Percentiles rank a stretch among this genome's conserved stretches.
These are phyloP conservation scores for Scomber colias DNA, from an alignment of 2,113 vertebrate genomes.

Conservation along the genomic window DNA sequence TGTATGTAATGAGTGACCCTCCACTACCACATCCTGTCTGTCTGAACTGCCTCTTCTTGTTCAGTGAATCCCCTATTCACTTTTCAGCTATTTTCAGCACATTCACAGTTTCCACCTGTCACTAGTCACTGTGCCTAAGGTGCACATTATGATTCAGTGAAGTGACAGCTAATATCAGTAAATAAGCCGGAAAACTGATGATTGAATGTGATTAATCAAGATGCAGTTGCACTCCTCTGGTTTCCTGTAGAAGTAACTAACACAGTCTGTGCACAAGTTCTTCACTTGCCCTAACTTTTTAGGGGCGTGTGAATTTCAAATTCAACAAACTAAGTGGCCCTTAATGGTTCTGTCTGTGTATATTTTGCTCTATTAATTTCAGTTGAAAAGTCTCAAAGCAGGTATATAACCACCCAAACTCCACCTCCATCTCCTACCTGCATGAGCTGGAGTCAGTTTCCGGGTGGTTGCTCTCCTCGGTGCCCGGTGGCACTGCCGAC, in stretches of 20 bases:
- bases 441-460: conserved; percentile 95
- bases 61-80: neutral
- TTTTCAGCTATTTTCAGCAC: neutral
- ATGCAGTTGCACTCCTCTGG: neutral
- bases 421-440: conserved; percentile 86
- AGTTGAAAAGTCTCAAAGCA: neutral
- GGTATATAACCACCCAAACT: neutral
- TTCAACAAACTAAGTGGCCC: neutral
- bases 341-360: neutral
- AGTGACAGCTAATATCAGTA: neutral
- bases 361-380: neutral
- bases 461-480: conserved; percentile 86
- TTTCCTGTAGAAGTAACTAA: no score
- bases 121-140: no score
- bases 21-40: neutral
- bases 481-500: conserved; percentile 81
- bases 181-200: neutral
- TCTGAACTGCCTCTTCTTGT: neutral
- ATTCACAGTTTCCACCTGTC: neutral
- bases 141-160: no score
- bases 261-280: neutral
- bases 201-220: conserved; percentile 2
- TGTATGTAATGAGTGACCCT: no score
- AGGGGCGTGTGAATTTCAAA: neutral
- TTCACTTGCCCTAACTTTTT: conserved; percentile 20